A percentile compares a stretch with the other conserved stretches of the same genome.
Conservation (phyloP, 2,797 vertebrate species). For the Erithacus rubecula region DNA sequence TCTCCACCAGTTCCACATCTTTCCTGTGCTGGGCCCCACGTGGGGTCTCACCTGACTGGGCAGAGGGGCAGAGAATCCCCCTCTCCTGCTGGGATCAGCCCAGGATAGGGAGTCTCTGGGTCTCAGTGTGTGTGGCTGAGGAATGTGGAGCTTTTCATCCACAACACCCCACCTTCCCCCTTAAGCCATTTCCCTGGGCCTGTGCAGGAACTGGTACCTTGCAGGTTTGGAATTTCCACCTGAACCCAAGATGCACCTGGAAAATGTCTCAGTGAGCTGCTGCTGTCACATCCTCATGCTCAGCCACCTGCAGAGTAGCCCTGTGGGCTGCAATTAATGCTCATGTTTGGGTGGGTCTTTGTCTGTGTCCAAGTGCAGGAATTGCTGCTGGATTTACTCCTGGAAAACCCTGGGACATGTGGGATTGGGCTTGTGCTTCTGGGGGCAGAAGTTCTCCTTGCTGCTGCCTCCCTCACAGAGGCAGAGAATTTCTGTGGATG, state of each 20-base stretch:
- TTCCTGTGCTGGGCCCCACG: neutral
- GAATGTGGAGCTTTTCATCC: neutral
- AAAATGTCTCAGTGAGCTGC: neutral
- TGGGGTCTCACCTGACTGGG: neutral
- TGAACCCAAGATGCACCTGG: neutral
- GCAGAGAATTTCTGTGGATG: neutral
- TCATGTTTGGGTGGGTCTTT: neutral
- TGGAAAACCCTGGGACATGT: neutral
- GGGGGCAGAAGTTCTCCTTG: neutral
- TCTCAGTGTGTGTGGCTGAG: accelerated
- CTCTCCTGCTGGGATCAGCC: neutral
- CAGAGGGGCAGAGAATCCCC: neutral
- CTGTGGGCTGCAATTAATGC: neutral
- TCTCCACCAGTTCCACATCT: neutral
- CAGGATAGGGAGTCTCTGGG: neutral
- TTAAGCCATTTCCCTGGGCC: neutral
- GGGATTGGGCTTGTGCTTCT: neutral
- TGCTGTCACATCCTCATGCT: neutral
- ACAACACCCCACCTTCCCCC: neutral
- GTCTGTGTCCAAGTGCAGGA: accelerated
- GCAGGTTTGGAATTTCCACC: neutral
- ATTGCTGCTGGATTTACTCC: neutral
- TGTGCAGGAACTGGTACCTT: neutral
- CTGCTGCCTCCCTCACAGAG: neutral
- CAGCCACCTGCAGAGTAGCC: neutral